These are phyloP conservation scores for Gisinianus flammeolus DNA, from an alignment of 2,888 invertebrate species.

Conservation along the genomic window DNA sequence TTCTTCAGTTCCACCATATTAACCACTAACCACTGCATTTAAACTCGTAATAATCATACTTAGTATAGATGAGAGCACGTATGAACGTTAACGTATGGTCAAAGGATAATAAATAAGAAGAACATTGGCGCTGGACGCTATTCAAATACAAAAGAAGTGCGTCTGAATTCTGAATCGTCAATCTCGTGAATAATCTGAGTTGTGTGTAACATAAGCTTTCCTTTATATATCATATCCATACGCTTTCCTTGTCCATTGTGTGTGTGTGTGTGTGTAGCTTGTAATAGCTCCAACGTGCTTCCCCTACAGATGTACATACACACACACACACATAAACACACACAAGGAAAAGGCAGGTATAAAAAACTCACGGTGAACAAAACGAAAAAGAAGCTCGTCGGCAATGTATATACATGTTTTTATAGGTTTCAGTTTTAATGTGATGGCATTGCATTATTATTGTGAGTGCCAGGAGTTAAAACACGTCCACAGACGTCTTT, in stretches of 20 bases:
- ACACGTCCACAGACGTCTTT: conserved; percentile 16
- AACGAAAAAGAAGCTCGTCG: background rate
- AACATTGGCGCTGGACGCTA: too few relatives aligned
- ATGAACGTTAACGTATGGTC: too few relatives aligned
- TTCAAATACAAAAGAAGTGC: background rate
- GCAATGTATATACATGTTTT: background rate
- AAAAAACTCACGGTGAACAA: too few relatives aligned
- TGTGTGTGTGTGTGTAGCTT: background rate
- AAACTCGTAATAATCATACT: too few relatives aligned
- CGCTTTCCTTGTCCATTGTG: background rate
- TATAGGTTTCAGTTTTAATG: background rate
- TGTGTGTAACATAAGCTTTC: background rate
- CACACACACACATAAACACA: background rate
- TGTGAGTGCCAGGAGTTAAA: conserved; percentile 15
- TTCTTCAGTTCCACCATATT: too few relatives aligned
- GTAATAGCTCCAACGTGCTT: conserved; percentile 9
- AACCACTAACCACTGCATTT: too few relatives aligned
- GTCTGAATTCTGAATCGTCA: background rate
- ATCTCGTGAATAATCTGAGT: background rate
- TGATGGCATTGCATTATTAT: background rate
- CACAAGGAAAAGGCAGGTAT: background rate
- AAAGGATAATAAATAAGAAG: too few relatives aligned
- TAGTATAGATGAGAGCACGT: too few relatives aligned
- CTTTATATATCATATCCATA: background rate
- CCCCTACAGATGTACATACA: background rate